Base-by-base conservation (phyloP, 2,888 invertebrate species). In the Drosophila mimetica region DNA sequence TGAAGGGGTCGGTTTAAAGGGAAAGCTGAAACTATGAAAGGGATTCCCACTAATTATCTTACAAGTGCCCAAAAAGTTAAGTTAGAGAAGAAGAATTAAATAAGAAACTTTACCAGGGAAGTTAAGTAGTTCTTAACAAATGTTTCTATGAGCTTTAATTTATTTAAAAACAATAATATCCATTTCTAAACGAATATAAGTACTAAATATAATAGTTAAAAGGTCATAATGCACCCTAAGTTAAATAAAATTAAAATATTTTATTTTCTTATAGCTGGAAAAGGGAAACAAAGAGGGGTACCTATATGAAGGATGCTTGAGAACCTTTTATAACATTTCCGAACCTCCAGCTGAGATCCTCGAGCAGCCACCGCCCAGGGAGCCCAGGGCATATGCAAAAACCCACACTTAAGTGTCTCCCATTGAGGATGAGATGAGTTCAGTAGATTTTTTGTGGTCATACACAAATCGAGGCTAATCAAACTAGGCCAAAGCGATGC, bases 391-490 rank as follows among this genome's bases (percentile, higher is more conserved):
- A 50, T 60, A 60, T 61, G 60, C 60, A 57, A 57, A 61, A 44
- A 25, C 41, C 13, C n/a, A 25, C 58, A 41, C 58, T 41, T 13
- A 30, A 65, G 37, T n/a, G 16, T 16, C 32, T 37, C 28, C 44
- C 64, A 64, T 64, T 64, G 28, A 65, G 39, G 22, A 39, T 20
- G 46, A 47, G 36, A 64, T 34, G 60, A 36, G 28, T 28, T 30
- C 16, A 18, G 36, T 42, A 20, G 36, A 44, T 34, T 30, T 14
- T 58, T 13, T 69, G 69, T 69, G 69, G 71, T 41, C 67, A 32
- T 53, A 57, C 47, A 48, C 51, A 66, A 75, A 86, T 76, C 66
- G 74, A 73, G 86, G 84, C 61, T 83, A 86, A 83, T 80, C 84
- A 84, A 84, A 86, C 71, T 77, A 52, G 84, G 84, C 51, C 76